Conservation (phyloP, 2,888 invertebrate species). For the Netelia inedita region DNA sequence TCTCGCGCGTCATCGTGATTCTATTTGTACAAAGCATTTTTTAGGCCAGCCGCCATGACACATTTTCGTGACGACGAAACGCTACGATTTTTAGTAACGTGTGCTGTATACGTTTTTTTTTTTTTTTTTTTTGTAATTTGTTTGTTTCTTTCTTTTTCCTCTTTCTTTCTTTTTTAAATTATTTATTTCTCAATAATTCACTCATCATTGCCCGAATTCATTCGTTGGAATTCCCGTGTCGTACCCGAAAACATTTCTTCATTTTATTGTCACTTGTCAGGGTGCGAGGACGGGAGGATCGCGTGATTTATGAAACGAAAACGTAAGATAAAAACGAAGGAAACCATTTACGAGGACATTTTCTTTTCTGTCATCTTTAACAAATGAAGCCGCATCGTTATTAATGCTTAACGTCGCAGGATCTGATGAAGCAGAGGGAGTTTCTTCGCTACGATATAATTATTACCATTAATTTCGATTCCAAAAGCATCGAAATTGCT, state of each 20-base stretch:
- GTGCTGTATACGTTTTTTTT: constrained; percentile 10
- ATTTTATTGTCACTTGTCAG: constrained; percentile 71
- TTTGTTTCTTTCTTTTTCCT: constrained; percentile 5
- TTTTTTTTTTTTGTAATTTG: background rate
- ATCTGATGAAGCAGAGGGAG: no score
- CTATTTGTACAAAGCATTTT: constrained; percentile 56
- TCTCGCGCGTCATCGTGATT: constrained; percentile 18
- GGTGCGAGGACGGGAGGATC: constrained; percentile 40
- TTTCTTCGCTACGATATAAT: background rate
- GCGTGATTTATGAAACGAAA: constrained; percentile 27
- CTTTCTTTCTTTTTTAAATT: background rate
- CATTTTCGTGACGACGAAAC: constrained; percentile 1
- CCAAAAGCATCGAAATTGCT: constrained; percentile 8
- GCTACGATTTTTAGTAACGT: constrained; percentile 27
- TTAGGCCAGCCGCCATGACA: constrained; percentile 51
- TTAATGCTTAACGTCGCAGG: no score
- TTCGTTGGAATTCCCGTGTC: constrained; percentile 5
- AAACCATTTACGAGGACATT: background rate
- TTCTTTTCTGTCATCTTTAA: background rate
- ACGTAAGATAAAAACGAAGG: constrained; percentile 3
- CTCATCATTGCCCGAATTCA: constrained; percentile 2
- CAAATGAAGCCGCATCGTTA: background rate
- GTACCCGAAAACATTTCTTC: constrained; percentile 58
- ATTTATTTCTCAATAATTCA: background rate
- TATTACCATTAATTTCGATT: constrained; percentile 21